Evolutionary conservation across 1,140 invertebrate species (phyloP), one percentile per base, ranked within the genome.

Genomic region (Drosophila simulans): DNA sequence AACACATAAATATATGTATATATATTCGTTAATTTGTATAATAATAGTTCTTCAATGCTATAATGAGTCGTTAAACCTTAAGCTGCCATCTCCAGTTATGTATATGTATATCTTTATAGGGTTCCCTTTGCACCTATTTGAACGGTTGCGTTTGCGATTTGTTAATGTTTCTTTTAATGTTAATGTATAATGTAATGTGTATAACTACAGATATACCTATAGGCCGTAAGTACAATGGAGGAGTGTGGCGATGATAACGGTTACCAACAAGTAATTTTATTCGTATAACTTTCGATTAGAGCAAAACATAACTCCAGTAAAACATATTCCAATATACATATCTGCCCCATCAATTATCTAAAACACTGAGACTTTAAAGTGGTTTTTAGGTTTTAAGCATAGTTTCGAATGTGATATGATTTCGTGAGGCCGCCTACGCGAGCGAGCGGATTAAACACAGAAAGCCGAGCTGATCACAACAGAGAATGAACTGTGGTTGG

Each of bases 91-190:
- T 45, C 40, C 65, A 59, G 65, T 71, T 71, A 74, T 74, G 45
- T 65, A 63, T 63, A 55, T 48, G 43, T 70, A 72, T 55, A 62
- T 75, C 42, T 74, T 22, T 76, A 68, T 73, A 69, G 53, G 59
- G 56, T 48, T 45, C 27, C 27, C 45, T 34, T 46, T 62, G 42
- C 48, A 45, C 27, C 45, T 62, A 59, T 63, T 51, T 89, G 84
- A 86, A 88, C 84, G 83, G 83, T 77, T 88, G 86, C 79, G 66
- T 70, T 88, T 77, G 52, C 73, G 31, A 40, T 75, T 74, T 68
- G 40, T 74, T 22, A 39, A 35, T 53, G 56, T 37, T 52, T 12
- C 17, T 52, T 27, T 37, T 25, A 42, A 59, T 66, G 35, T 73
- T 52, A 53, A 52, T 48, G 13, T 72, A 22, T 22, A 22, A 48